These are phyloP conservation scores for Rotaria magnacalcarata DNA, from an alignment of 2,888 invertebrate species.

Conservation along the genomic window DNA sequence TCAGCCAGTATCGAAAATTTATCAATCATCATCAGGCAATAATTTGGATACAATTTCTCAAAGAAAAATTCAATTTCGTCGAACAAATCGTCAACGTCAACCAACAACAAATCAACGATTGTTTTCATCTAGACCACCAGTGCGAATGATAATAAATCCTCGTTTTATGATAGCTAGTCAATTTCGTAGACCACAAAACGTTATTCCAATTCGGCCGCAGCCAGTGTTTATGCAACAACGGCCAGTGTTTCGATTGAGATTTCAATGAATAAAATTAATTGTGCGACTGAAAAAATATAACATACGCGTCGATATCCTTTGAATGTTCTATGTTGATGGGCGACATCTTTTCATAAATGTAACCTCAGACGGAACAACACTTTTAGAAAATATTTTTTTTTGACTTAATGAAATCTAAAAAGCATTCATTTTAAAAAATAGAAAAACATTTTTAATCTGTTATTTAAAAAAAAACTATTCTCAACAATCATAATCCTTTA, in stretches of 20 bases:
- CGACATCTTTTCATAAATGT: not conserved
- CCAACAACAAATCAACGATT: not conserved
- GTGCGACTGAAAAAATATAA: too few species aligned
- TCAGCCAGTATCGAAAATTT: not conserved
- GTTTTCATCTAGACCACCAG: not conserved
- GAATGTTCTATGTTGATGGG: not conserved
- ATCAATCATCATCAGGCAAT: not conserved
- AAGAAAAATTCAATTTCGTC: conserved; percentile 13
- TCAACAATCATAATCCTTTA: not conserved
- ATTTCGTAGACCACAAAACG: not conserved
- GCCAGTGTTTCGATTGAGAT: not conserved
- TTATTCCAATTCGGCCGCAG: not conserved
- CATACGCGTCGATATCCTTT: too few species aligned
- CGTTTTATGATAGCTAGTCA: not conserved
- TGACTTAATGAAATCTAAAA: not conserved
- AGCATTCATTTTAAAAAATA: not conserved
- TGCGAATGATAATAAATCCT: not conserved
- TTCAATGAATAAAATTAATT: not conserved
- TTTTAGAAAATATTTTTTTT: not conserved
- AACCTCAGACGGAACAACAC: not conserved
- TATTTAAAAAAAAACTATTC: not conserved
- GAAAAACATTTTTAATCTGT: not conserved
- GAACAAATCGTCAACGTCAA: not conserved
- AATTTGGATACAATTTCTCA: not conserved
- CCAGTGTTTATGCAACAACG: not conserved